A percentile compares a stretch with the other conserved stretches of the same genome.
These are phyloP conservation scores for Turdus rufiventris DNA, from an alignment of 2,113 vertebrate species.

Conservation along the genomic window DNA sequence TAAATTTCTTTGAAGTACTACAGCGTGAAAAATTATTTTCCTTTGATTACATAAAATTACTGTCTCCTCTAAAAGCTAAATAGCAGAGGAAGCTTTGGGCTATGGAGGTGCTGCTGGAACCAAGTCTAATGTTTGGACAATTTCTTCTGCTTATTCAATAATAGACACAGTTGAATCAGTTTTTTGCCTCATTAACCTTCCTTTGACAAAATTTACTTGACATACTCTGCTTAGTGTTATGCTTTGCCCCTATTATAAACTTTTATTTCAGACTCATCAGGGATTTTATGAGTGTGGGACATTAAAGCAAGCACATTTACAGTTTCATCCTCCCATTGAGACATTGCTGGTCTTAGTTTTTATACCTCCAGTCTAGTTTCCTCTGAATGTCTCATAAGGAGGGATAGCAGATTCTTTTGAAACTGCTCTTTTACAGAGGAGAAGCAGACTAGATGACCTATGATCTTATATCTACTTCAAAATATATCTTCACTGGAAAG, in stretches of 20 bases:
- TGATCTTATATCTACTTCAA: background rate
- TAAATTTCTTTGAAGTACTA: background rate
- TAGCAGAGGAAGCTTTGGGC: background rate
- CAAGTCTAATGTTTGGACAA: background rate
- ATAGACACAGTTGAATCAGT: background rate
- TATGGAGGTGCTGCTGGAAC: background rate
- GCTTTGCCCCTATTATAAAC: background rate
- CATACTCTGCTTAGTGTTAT: background rate
- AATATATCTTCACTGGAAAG: background rate
- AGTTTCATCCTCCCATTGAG: background rate
- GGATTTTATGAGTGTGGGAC: background rate
- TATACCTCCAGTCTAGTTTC: background rate
- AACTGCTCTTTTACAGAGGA: background rate
- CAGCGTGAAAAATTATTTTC: background rate
- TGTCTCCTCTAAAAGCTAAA: background rate
- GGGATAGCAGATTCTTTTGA: background rate
- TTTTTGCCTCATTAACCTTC: background rate
- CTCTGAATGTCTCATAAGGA: background rate
- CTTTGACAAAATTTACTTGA: slow-evolving; percentile 17
- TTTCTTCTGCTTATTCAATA: slow-evolving; percentile 44
- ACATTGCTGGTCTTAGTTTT: background rate
- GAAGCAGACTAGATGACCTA: background rate
- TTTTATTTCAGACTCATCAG: background rate
- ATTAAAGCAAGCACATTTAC: background rate
- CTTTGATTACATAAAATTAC: background rate